phyloP scores from a whole-genome alignment of 2,113 vertebrate genomes.

The Andinoacara biseriatus region DNA sequence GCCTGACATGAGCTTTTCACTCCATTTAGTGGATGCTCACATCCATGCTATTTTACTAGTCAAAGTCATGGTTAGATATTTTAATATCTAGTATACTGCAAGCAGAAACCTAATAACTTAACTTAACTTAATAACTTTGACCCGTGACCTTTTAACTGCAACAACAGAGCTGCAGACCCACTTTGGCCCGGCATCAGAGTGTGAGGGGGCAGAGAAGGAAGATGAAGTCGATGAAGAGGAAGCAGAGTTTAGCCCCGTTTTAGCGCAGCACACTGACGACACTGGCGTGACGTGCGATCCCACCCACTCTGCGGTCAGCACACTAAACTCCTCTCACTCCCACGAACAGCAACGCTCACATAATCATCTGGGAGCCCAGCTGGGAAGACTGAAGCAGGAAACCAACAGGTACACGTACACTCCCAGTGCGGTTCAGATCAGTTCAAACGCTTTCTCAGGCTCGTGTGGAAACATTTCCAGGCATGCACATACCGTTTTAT shows the following conservation, averaged over 20 bases:
- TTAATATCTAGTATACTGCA: neutral
- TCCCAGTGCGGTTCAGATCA: neutral
- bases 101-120: neutral
- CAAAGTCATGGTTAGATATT: accelerated
- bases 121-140: neutral
- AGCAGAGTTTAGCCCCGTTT: conserved; percentile 67
- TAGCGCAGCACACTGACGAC: conserved; percentile 63
- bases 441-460: neutral
- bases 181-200: conserved; percentile 87
- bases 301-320: conserved; percentile 19
- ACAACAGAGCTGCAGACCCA: conserved; percentile 87
- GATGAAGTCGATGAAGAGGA: conserved; percentile 84
- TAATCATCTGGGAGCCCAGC: conserved; percentile 82
- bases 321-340: conserved; percentile 66
- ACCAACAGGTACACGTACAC: conserved; percentile 82
- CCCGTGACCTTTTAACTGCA: neutral
- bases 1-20: neutral
- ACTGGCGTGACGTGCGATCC: conserved; percentile 25
- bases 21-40: conserved; percentile 24
- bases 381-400: conserved; percentile 85
- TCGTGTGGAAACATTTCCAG: neutral
- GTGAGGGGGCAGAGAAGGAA: conserved; percentile 86
- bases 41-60: neutral
- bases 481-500: accelerated
- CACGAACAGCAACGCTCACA: conserved; percentile 77